Base-by-base conservation (phyloP, 2,888 invertebrate genomes). In the Cepaea hortensis region DNA sequence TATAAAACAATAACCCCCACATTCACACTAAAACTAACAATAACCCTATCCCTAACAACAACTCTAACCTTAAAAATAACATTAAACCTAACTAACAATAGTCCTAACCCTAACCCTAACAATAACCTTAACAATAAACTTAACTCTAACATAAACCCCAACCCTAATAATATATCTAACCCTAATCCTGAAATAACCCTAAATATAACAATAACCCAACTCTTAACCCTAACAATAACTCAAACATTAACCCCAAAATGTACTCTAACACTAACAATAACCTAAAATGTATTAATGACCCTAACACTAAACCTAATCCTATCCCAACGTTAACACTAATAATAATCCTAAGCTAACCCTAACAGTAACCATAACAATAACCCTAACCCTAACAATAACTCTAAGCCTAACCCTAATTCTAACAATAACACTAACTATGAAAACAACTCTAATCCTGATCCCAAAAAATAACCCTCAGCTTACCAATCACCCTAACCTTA, bases 111-210 rank as follows among this genome's bases (percentile, higher is more conserved):
- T 70, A 70, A 70, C 70, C 70, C 70, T 70, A 70, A 70, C 70
- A 6, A 13, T 80, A 72, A 86, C 68, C 88, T 84, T 62, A 87
- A 83, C 81, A 86, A 81, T 73, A 79, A 88, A 73, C 88, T 84
- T 83, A 83, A 88, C 77, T 86, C 88, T 79, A 79, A 88, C 82
- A 83, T 79, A 70, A 77, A 85, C 70, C 88, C 88, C 75, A 81
- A 88, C 70, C 70, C 11, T 70, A 70, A 70, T 4, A 6, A 18
- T 70, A 70, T 20, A 18, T n/a, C 70, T 70, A 70, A 70, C 70
- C 20, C 11, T 70, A 70, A 70, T 6, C 70, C 35, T 35, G 35
- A 18, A 20, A 18, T 70, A 70, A 70, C 70, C 20, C 11, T 70
- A 70, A 70, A 13, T n/a, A 18, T 70, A 70, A 70, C 70, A 18